Conservation (phyloP, 2,113 vertebrate genomes). For the Paradoxurus hermaphroditus region DNA sequence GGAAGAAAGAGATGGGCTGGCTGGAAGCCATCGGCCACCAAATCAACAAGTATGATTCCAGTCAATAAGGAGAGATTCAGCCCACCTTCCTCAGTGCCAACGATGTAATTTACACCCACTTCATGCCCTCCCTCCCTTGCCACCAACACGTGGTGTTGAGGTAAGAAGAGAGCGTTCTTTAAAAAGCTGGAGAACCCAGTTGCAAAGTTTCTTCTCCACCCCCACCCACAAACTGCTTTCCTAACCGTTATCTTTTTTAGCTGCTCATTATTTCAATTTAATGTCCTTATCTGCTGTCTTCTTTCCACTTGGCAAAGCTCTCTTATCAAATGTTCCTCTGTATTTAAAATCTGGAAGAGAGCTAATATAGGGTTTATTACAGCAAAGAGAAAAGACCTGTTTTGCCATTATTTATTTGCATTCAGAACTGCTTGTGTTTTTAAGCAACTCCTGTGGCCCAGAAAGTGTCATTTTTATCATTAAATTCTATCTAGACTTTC, state of each 20-base stretch:
- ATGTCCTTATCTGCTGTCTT: conserved; percentile 31
- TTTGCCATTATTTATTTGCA: conserved; percentile 36
- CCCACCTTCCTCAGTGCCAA: not conserved
- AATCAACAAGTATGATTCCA: not conserved
- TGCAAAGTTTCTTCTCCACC: conserved; percentile 2
- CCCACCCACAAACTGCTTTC: not conserved
- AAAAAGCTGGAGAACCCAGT: not conserved
- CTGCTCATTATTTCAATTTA: conserved; percentile 53
- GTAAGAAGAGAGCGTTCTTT: not conserved
- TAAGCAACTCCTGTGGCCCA: not conserved
- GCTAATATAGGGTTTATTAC: not conserved
- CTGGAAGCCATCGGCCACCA: not conserved
- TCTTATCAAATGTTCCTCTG: conserved; percentile 43
- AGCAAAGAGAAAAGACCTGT: not conserved
- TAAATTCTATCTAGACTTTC: conserved; percentile 21
- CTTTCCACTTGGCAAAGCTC: conserved; percentile 47
- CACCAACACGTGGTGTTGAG: not conserved
- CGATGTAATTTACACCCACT: not conserved
- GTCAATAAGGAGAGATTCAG: not conserved
- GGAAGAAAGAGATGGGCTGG: not conserved
- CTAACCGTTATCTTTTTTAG: conserved; percentile 31
- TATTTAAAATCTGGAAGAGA: conserved; percentile 59
- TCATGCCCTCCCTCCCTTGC: no score
- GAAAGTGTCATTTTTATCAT: conserved; percentile 27
- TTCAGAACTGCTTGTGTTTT: conserved; percentile 29